Conservation (phyloP, 2,797 vertebrate genomes). For the Leptoclinus maculatus region DNA sequence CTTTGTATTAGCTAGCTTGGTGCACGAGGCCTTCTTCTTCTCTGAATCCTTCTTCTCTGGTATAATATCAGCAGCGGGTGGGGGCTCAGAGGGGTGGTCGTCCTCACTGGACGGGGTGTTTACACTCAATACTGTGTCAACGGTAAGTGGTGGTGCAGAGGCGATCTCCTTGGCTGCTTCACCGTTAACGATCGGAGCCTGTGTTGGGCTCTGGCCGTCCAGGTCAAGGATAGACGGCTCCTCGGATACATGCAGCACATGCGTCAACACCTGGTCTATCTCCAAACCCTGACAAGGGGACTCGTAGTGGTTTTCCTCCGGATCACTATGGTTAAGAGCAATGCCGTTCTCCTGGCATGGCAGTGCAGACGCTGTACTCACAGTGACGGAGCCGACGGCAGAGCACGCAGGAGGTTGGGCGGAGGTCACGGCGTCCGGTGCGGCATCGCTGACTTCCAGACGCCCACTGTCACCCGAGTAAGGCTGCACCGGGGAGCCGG, state of each 20-base stretch:
- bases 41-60: slow-evolving; percentile 23
- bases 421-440: background rate
- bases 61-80: background rate
- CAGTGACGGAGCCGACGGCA: background rate
- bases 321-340: slow-evolving; percentile 46
- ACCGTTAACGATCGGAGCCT: slow-evolving; percentile 37
- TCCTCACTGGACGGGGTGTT: background rate
- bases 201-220: slow-evolving; percentile 49
- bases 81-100: slow-evolving; percentile 17
- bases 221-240: slow-evolving; percentile 71
- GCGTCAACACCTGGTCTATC: slow-evolving; percentile 39
- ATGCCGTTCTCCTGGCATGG: slow-evolving; percentile 58
- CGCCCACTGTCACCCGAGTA: slow-evolving; percentile 62
- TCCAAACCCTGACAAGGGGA: slow-evolving; percentile 50
- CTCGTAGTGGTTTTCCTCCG: slow-evolving; percentile 78
- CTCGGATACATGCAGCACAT: slow-evolving; percentile 50
- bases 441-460: slow-evolving; percentile 68
- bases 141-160: background rate
- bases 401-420: background rate
- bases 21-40: background rate
- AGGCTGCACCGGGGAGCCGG: background rate
- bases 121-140: background rate
- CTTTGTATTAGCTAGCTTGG: slow-evolving; percentile 32
- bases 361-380: background rate
- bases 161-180: slow-evolving; percentile 38